These are phyloP conservation scores for Beaufortia kweichowensis DNA, from an alignment of 2,113 vertebrate genomes.

Conservation along the genomic window DNA sequence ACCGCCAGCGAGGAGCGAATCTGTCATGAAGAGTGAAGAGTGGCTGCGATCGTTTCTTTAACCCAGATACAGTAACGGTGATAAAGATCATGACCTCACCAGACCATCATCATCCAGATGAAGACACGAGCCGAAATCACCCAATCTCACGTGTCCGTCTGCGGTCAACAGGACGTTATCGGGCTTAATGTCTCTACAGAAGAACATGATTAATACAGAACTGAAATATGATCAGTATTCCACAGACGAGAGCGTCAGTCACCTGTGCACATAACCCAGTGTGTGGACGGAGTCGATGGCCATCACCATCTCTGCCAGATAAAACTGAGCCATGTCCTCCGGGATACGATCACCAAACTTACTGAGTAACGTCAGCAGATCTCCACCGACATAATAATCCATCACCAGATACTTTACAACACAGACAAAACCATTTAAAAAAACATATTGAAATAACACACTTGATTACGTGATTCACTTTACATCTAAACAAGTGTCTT, in stretches of 20 bases:
- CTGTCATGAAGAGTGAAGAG: conserved; percentile 58
- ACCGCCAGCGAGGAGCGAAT: conserved; percentile 80
- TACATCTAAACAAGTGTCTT: not conserved
- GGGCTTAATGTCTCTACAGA: conserved; percentile 83
- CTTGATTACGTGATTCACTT: too few species aligned
- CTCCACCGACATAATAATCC: conserved; percentile 87
- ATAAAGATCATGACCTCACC: conserved; percentile 63
- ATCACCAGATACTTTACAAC: conserved; percentile 81
- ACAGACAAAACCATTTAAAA: not conserved
- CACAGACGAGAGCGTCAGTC: conserved; percentile 11
- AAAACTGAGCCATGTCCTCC: conserved; percentile 85
- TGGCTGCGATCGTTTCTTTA: not conserved
- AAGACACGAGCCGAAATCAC: conserved; percentile 86
- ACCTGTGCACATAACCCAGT: conserved; percentile 84
- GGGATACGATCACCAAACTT: conserved; percentile 84
- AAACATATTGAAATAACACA: not conserved
- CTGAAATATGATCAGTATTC: not conserved
- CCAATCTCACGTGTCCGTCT: conserved; percentile 80
- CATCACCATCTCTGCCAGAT: conserved; percentile 86
- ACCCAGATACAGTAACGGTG: not conserved
- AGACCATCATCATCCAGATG: conserved; percentile 77
- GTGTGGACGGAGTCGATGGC: conserved; percentile 83
- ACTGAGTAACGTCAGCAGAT: conserved; percentile 85
- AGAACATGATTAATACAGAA: not conserved
- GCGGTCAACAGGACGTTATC: conserved; percentile 84